Conservation (phyloP, 1,140 invertebrate species). For the Lepidurus couesii region DNA sequence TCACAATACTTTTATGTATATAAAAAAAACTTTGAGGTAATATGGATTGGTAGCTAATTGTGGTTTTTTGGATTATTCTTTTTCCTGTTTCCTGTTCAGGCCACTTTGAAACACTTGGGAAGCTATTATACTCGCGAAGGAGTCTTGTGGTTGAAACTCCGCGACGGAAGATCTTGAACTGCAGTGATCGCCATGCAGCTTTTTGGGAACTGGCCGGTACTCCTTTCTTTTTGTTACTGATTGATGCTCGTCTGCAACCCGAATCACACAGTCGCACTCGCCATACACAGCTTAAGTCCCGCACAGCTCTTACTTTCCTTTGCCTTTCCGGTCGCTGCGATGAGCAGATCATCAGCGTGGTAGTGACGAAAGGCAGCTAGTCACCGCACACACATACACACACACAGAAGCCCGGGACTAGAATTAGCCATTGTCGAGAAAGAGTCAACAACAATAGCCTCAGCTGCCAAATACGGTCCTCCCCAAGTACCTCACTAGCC, state of each 20-base stretch:
- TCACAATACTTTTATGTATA: too few species aligned
- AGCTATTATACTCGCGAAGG: background rate
- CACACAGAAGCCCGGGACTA: background rate
- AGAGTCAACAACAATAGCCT: slow-evolving; percentile 14
- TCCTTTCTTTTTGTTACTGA: slow-evolving; percentile 15
- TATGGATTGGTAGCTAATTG: too few species aligned
- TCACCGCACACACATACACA: slow-evolving; percentile 10
- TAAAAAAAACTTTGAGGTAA: too few species aligned
- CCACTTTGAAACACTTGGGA: background rate
- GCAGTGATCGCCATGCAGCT: background rate
- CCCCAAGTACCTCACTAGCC: background rate
- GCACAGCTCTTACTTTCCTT: background rate
- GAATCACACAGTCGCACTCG: background rate
- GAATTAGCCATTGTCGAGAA: slow-evolving; percentile 10
- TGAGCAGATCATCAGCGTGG: slow-evolving; percentile 14
- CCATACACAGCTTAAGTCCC: background rate
- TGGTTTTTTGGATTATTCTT: too few species aligned
- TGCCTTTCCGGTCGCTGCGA: slow-evolving; percentile 1
- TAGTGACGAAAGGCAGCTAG: slow-evolving; percentile 10
- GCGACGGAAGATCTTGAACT: slow-evolving; percentile 12
- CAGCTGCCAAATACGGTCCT: slow-evolving; percentile 21
- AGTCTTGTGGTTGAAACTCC: background rate
- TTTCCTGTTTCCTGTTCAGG: background rate
- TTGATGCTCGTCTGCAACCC: background rate
- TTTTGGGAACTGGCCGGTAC: slow-evolving; percentile 4